Evolutionary conservation across 2,797 vertebrate species (phyloP), one percentile per base, ranked within the genome.

Genomic region (Poeciliopsis turneri): DNA sequence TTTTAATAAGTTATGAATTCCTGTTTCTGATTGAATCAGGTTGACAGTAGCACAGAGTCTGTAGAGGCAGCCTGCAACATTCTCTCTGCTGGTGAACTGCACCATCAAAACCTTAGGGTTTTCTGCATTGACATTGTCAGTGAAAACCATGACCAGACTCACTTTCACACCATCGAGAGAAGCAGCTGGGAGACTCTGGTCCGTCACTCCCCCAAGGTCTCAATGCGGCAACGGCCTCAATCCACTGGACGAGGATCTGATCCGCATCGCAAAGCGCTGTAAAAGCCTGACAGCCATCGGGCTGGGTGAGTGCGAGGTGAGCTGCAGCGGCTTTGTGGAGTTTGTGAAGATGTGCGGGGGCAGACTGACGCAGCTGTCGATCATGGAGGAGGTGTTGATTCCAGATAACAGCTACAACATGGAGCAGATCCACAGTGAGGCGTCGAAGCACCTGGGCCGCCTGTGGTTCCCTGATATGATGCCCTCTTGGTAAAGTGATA

Each of bases 381-480:
- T 99, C 88, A 98, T 98, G 98, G 97, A 98, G 94, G 97, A 99
- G 90, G 97, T 98, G 76, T 84, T 99, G 91, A 97, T 98, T 91
- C 97, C 98, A 78, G 98, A 99, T 92, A 97, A 97, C 92, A 97
- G 96, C 86, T 98, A 97, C 93, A 97, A 94, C 92, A 95, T 97
- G 92, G 98, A 99, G 90, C 97, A 99, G 93, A 98, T 99, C 89
- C 97, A 98, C 3, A 97, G 97, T 92, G 97, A 99, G 90, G 97
- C 99, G 83, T 98, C 97, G 45, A 98, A 98, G 90, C 97, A 99
- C 90, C 96, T 99, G 2, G 97, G 97, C 36, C 96, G 97, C 86
- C 96, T 97, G 75, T 99, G 98, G 97, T 98, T 97, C 91, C 97
- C 97, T 4, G 98, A 99, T 74, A 97, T 98, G 97, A 99, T 99